Conservation (phyloP, 1,140 invertebrate genomes). For the Leptinotarsa lineolata region DNA sequence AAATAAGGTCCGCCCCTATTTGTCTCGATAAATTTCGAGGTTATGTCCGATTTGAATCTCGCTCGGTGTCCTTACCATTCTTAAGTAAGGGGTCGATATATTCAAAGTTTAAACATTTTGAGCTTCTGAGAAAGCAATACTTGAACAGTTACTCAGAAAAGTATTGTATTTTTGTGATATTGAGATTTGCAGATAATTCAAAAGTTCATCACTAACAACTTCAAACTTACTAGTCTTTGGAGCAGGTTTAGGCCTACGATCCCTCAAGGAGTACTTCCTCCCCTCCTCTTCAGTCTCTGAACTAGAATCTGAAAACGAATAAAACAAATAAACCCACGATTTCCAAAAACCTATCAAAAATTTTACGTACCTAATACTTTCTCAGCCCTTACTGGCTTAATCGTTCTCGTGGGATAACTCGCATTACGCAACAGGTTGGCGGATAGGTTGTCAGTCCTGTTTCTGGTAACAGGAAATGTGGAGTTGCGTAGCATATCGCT, state of each 20-base stretch:
- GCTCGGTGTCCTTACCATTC: too few relatives aligned
- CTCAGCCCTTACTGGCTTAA: not conserved
- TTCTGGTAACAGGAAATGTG: not conserved
- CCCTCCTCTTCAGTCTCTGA: constrained; percentile 41
- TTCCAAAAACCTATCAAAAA: not conserved
- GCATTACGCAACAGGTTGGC: constrained; percentile 1
- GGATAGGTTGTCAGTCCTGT: not conserved
- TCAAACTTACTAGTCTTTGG: constrained; percentile 42
- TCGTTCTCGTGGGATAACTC: constrained; percentile 10
- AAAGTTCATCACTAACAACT: not conserved
- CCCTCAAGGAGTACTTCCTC: constrained; percentile 47
- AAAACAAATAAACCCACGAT: not conserved
- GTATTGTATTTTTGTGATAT: too few relatives aligned
- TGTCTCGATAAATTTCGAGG: too few relatives aligned
- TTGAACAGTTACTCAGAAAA: too few relatives aligned
- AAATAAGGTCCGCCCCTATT: too few relatives aligned
- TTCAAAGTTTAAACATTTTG: too few relatives aligned
- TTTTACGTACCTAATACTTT: constrained; percentile 23
- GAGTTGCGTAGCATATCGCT: not conserved
- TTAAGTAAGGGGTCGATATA: too few relatives aligned
- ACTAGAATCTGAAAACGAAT: constrained; percentile 37
- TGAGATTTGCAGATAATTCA: too few relatives aligned
- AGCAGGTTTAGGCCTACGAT: constrained; percentile 43
- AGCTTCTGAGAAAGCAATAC: too few relatives aligned
- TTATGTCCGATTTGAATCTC: too few relatives aligned